These are phyloP conservation scores for Strigamia crassipes DNA, from an alignment of 2,888 invertebrate genomes.

Conservation along the genomic window DNA sequence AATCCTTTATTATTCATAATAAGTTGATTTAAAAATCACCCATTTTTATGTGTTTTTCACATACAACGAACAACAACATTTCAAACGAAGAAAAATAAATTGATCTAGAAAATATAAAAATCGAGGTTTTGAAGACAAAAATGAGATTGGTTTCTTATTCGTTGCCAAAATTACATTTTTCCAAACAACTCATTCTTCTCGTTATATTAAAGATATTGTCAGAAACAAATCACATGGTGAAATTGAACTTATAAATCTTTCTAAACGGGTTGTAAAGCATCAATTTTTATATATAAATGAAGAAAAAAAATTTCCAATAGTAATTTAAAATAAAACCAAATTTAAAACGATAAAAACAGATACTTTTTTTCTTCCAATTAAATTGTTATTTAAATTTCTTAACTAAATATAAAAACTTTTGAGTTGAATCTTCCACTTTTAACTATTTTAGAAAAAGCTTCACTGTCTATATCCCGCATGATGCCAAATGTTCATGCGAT, in stretches of 20 bases:
- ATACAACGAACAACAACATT: neutral
- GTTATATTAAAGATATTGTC: slow-evolving; percentile 32
- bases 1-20: no score
- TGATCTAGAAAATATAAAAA: neutral
- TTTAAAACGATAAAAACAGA: neutral
- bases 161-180: slow-evolving; percentile 35
- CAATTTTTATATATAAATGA: neutral
- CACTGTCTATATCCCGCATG: no score
- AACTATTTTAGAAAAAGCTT: no score
- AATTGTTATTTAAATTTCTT: no score
- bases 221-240: slow-evolving; percentile 37
- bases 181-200: slow-evolving; percentile 33
- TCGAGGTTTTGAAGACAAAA: neutral
- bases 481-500: no score
- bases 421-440: no score
- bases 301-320: neutral
- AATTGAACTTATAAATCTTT: slow-evolving; percentile 28
- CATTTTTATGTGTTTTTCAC: neutral
- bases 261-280: neutral
- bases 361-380: neutral
- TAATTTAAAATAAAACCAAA: neutral
- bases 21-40: no score
- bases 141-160: slow-evolving; percentile 40
- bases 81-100: neutral
- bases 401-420: no score